Conservation (phyloP, 2,888 invertebrate species). For the Campoplex capitator region DNA sequence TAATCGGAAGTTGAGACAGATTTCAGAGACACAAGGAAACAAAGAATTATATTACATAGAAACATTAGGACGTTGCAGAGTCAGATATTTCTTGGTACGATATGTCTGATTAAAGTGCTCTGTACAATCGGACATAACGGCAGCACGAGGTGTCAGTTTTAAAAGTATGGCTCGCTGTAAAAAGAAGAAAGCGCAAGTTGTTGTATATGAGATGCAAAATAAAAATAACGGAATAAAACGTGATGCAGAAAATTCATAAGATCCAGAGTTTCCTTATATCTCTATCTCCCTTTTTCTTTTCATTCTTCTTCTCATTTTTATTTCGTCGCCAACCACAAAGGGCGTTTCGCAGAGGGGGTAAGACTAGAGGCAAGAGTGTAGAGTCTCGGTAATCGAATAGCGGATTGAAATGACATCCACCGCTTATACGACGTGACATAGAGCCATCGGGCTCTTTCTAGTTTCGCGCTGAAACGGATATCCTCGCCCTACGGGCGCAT, state of each 20-base stretch:
- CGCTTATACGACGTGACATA: constrained; percentile 68
- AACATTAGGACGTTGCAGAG: not conserved
- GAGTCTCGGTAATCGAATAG: constrained; percentile 77
- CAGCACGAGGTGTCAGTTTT: constrained; percentile 13
- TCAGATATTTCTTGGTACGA: not conserved
- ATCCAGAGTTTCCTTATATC: not conserved
- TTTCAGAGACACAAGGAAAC: not conserved
- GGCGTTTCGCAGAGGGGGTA: constrained; percentile 42
- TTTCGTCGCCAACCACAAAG: constrained; percentile 47
- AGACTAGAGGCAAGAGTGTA: constrained; percentile 46
- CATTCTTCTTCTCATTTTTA: not conserved
- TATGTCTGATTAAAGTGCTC: not conserved
- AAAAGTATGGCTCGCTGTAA: not conserved
- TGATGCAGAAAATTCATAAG: constrained; percentile 8
- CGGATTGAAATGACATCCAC: constrained; percentile 80
- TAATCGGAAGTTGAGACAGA: not conserved
- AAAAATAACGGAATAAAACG: not conserved
- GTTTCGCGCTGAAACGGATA: constrained; percentile 62
- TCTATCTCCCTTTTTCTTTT: not conserved
- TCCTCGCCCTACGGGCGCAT: constrained; percentile 38
- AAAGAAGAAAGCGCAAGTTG: not conserved
- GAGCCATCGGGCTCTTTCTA: constrained; percentile 42
- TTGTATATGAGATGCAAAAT: not conserved
- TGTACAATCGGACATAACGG: not conserved
- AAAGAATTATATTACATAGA: not conserved